Percentiles rank a stretch among this genome's conserved stretches.
These are phyloP conservation scores for Hydrotaea cyrtoneurina DNA, from an alignment of 2,888 invertebrate species.

Conservation along the genomic window DNA sequence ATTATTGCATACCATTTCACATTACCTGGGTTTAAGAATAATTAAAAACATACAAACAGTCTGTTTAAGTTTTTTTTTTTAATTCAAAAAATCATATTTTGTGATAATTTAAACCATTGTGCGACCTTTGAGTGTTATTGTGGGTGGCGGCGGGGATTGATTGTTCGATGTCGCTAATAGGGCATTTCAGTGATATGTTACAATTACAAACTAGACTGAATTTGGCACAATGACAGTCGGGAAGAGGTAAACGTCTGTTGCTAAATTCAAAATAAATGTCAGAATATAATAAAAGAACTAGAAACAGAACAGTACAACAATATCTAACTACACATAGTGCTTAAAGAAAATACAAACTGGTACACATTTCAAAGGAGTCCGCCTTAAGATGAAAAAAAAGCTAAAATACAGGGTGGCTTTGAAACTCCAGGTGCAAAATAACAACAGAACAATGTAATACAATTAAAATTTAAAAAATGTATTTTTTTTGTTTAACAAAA, in stretches of 20 bases:
- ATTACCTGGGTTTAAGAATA: constrained; percentile 42
- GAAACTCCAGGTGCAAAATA: neutral
- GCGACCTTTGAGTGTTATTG: constrained; percentile 13
- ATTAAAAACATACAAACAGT: neutral
- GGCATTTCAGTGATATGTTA: constrained; percentile 33
- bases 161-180: neutral
- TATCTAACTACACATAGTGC: constrained; percentile 19
- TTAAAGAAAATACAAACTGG: neutral
- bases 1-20: constrained; percentile 1
- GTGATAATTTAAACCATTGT: constrained; percentile 54
- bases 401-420: neutral
- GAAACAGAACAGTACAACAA: neutral
- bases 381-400: neutral
- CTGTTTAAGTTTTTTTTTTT: neutral
- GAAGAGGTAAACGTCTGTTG: constrained; percentile 40
- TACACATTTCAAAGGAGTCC: neutral
- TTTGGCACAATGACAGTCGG: constrained; percentile 47
- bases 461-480: neutral
- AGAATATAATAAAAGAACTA: constrained; percentile 15
- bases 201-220: constrained; percentile 54
- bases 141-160: neutral
- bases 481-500: constrained; percentile 17
- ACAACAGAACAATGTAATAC: neutral
- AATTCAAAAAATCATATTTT: constrained; percentile 40
- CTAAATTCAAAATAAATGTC: constrained; percentile 53